A percentile compares a stretch with the other conserved stretches of the same genome.
Conservation (phyloP, 2,113 vertebrate species). For the Orycteropus afer region DNA sequence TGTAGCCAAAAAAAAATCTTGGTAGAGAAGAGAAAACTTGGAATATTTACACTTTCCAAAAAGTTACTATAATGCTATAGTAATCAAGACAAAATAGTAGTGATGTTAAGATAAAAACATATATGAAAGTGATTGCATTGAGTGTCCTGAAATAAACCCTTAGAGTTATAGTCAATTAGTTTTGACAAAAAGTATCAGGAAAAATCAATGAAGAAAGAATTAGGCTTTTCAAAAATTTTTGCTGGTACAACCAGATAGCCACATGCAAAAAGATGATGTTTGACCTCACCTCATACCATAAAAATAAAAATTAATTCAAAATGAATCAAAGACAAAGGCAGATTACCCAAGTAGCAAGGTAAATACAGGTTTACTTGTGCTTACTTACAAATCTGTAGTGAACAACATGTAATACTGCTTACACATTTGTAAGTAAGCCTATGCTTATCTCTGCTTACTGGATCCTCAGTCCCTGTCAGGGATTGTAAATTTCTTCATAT, state of each 20-base stretch:
- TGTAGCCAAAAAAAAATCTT: not conserved
- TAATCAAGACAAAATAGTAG: not conserved
- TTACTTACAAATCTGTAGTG: too few species aligned
- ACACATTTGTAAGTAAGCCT: too few species aligned
- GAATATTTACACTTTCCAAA: not conserved
- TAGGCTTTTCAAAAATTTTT: not conserved
- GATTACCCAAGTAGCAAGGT: too few species aligned
- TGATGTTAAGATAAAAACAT: not conserved
- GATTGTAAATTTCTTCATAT: too few species aligned
- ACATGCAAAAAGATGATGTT: not conserved
- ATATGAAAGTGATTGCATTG: not conserved
- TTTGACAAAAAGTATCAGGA: not conserved
- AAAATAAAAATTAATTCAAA: not conserved
- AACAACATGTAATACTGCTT: too few species aligned
- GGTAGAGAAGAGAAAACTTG: not conserved
- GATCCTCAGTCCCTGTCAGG: too few species aligned
- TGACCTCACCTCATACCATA: not conserved
- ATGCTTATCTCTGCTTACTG: too few species aligned
- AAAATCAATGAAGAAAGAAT: not conserved
- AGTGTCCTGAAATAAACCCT: not conserved
- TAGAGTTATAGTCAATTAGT: not conserved
- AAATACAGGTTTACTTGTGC: too few species aligned
- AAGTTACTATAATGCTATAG: not conserved
- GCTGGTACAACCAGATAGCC: not conserved
- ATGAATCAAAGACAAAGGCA: too few species aligned